A percentile compares a stretch with the other conserved stretches of the same genome.
Evolutionary conservation across 92 coral and sea anemone species (phyloP).

Genomic region (Parazoanthus swiftii): DNA sequence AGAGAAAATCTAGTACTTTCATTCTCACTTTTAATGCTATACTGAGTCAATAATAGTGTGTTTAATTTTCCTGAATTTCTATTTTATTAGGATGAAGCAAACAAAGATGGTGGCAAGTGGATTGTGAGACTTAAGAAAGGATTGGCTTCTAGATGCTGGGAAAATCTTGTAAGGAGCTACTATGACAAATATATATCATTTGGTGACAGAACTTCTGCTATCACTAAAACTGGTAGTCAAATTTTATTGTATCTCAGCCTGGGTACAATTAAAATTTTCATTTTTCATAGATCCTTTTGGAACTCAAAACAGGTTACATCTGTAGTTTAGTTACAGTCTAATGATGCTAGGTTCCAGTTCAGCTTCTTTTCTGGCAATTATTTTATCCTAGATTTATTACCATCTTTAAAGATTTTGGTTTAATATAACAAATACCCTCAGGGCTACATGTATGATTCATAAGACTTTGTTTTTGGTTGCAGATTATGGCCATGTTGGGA

Average conservation of each 20-base stretch:
- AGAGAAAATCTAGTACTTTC: too few relatives aligned
- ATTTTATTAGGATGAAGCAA: constrained; percentile 87
- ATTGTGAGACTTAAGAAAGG: constrained; percentile 96
- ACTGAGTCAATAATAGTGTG: neutral
- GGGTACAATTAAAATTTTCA: too few relatives aligned
- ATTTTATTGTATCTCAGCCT: too few relatives aligned
- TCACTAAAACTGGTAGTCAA: too few relatives aligned
- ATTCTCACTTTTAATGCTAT: neutral
- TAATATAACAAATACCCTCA: too few relatives aligned
- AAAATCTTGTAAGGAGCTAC: constrained; percentile 79
- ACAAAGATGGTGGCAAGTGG: constrained; percentile 97
- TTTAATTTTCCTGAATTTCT: neutral
- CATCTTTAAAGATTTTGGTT: too few relatives aligned
- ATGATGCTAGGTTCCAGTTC: too few relatives aligned
- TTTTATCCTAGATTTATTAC: too few relatives aligned
- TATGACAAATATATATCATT: neutral
- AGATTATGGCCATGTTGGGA: constrained; percentile 98
- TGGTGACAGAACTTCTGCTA: neutral
- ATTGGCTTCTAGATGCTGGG: constrained; percentile 98
- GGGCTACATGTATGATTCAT: neutral
- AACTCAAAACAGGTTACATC: too few relatives aligned
- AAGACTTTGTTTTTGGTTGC: neutral
- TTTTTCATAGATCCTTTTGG: too few relatives aligned
- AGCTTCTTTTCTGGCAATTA: too few relatives aligned
- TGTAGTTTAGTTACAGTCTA: too few relatives aligned